These are phyloP conservation scores for Arothron firmamentum DNA, from an alignment of 2,113 vertebrate species.

Conservation along the genomic window DNA sequence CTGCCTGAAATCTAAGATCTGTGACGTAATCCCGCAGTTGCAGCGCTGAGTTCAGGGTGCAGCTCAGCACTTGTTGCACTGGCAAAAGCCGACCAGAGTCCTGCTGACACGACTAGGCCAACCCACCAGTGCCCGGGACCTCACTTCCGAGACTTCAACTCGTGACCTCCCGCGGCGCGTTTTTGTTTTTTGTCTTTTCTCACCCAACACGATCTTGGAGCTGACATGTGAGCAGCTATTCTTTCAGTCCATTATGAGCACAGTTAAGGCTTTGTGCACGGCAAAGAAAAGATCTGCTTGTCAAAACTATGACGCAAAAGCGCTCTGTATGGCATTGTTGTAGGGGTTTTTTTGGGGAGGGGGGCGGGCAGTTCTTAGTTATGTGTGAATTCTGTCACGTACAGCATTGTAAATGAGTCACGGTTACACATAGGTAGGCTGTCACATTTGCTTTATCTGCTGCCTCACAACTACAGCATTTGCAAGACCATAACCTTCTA, in stretches of 20 bases:
- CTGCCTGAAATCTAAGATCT: constrained; percentile 10
- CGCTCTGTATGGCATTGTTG: constrained; percentile 37
- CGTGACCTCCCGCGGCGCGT: constrained; percentile 35
- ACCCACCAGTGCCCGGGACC: constrained; percentile 31
- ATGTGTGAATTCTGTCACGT: constrained; percentile 59
- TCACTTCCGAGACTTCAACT: neutral
- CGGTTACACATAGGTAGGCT: constrained; percentile 1
- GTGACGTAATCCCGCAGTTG: constrained; percentile 16
- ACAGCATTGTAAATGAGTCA: constrained; percentile 42
- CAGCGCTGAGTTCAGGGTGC: constrained; percentile 43
- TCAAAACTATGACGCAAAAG: constrained; percentile 51
- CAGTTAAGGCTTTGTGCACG: constrained; percentile 63
- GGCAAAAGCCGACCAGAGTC: constrained; percentile 37
- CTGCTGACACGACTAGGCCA: constrained; percentile 11
- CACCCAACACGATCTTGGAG: constrained; percentile 13
- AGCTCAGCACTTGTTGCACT: constrained; percentile 30
- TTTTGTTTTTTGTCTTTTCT: neutral
- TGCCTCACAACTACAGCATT: constrained; percentile 8
- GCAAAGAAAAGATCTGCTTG: constrained; percentile 59
- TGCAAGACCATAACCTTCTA: constrained; percentile 21
- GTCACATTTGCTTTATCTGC: constrained; percentile 35
- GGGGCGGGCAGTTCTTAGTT: neutral
- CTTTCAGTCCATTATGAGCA: constrained; percentile 56
- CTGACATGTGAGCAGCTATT: constrained; percentile 61
- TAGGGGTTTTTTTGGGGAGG: constrained; percentile 27